Evolutionary conservation across 2,888 invertebrate species (phyloP), one percentile per base, ranked within the genome.

Genomic region (Temnothorax ravouxi): DNA sequence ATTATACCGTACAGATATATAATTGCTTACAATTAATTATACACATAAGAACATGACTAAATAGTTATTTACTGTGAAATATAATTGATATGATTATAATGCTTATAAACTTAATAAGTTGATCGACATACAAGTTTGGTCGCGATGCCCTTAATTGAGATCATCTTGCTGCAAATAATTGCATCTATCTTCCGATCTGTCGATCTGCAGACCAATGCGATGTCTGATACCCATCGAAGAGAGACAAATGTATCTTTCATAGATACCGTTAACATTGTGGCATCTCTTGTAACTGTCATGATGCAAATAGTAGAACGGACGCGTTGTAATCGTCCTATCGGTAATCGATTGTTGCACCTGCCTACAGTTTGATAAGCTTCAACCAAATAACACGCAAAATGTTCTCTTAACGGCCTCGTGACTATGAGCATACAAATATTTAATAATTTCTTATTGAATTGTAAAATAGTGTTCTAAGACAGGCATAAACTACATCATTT

Each of bases 111-210:
- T 15, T 61, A 52, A 50, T 38, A 76, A 64, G 25, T 72, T 66
- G 81, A 74, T 87, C 61, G 77, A 71, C 56, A 56, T 64, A 80
- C 56, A 76, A 83, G 82, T 69, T 80, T 74, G 67, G 47, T 34
- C 64, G 50, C 62, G 81, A 69, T 74, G 88, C 66, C 81, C 91
- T 89, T 91, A 91, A 92, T 92, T 90, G 91, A 90, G 91, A 92
- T 91, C 88, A 90, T 89, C 88, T 91, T 91, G 85, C 88, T 84
- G 87, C 85, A 87, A 91, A 91, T 91, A 91, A 90, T 91, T 91
- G 85, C 88, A 91, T 88, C 88, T 84, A 87, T 87, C 85, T 86
- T 85, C 83, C 76, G 80, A 41, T 62, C n/a, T 56, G 47, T 67
- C 38, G 61, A 61, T 62, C 82, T 59, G 50, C 8, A 6, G 4